phyloP scores from a whole-genome alignment of 23 tunicate genomes.

The Aplidium turbinatum region DNA sequence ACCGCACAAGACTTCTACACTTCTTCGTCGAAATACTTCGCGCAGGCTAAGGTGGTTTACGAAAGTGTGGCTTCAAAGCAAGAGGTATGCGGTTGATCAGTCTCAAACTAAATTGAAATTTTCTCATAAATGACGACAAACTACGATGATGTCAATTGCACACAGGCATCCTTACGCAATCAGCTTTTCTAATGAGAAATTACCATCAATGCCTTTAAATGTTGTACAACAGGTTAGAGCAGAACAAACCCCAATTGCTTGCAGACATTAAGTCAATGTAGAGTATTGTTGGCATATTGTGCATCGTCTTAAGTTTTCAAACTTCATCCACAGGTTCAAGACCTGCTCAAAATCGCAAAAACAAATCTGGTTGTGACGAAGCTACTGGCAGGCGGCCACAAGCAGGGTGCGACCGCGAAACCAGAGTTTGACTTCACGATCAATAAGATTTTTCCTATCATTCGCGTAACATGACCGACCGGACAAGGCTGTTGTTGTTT shows the following conservation, averaged over 20 bases:
- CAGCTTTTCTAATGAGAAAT: no score
- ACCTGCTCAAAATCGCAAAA: conserved; percentile 68
- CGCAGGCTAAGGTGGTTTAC: conserved; percentile 65
- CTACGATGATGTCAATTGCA: no score
- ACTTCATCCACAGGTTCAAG: no score
- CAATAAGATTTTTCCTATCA: conserved; percentile 63
- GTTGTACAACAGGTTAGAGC: no score
- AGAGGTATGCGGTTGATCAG: conserved; percentile 21
- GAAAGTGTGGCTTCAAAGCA: conserved; percentile 38
- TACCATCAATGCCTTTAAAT: no score
- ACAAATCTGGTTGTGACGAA: conserved; percentile 85
- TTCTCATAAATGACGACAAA: no score
- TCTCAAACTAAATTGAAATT: no score
- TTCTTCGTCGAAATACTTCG: conserved; percentile 82
- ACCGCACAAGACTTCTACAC: conserved; percentile 67
- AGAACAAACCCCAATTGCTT: no score
- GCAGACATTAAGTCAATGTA: no score
- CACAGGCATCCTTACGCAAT: no score
- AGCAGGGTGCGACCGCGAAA: conserved; percentile 38
- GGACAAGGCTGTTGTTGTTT: neutral
- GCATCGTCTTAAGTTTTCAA: no score
- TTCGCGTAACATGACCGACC: conserved; percentile 24
- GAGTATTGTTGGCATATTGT: no score
- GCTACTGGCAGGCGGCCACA: conserved; percentile 82
- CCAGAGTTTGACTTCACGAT: conserved; percentile 69